Percentiles rank a stretch among this genome's conserved stretches.
Conservation (phyloP, 2,888 invertebrate genomes). For the Metallyticus violacea region DNA sequence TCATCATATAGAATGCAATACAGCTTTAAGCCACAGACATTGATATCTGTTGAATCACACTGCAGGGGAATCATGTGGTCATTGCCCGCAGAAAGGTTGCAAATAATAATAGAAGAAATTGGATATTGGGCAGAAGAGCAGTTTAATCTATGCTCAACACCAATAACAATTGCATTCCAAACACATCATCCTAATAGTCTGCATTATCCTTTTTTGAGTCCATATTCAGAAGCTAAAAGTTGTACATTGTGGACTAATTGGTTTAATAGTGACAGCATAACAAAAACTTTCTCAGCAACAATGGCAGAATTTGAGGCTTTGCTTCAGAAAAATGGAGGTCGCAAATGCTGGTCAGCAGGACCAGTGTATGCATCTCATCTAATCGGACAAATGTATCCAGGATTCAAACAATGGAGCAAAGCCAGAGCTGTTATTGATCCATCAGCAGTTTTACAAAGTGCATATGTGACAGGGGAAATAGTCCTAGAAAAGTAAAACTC, state of each 20-base stretch:
- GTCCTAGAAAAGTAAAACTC: background rate
- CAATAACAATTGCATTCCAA: conserved; percentile 25
- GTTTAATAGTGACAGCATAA: conserved; percentile 25
- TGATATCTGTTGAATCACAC: conserved; percentile 16
- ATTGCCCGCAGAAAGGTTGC: conserved; percentile 20
- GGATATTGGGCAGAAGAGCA: conserved; percentile 21
- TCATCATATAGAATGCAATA: conserved; percentile 17
- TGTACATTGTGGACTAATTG: conserved; percentile 30
- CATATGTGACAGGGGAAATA: conserved; percentile 28
- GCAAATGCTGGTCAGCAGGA: conserved; percentile 31
- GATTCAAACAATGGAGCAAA: conserved; percentile 24
- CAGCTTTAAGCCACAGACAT: conserved; percentile 24
- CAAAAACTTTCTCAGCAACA: conserved; percentile 16
- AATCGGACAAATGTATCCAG: conserved; percentile 29
- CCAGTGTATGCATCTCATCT: conserved; percentile 28
- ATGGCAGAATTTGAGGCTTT: conserved; percentile 31
- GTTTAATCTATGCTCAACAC: conserved; percentile 24
- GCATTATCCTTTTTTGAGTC: conserved; percentile 21
- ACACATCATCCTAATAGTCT: background rate
- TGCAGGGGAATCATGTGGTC: conserved; percentile 29
- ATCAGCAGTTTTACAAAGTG: conserved; percentile 21
- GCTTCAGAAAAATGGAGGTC: conserved; percentile 28
- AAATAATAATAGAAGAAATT: conserved; percentile 6
- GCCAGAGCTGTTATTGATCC: conserved; percentile 23
- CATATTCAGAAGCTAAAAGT: conserved; percentile 13